These are phyloP conservation scores for Microplitis mediator DNA, from an alignment of 1,140 invertebrate genomes.

Conservation along the genomic window DNA sequence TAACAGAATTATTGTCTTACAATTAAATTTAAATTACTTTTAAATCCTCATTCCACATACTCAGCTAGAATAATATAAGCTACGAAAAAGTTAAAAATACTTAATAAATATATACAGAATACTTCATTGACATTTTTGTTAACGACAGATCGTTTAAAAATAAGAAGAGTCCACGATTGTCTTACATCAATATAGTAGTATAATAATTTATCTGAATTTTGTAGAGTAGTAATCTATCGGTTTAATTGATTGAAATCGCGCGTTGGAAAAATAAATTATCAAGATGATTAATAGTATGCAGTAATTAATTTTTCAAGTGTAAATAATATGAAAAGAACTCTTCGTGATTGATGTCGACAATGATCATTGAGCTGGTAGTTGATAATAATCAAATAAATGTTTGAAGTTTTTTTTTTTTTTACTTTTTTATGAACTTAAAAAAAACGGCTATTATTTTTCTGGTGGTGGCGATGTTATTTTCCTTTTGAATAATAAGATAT, in stretches of 20 bases:
- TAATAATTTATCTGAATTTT: not conserved
- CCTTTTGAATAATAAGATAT: slow-evolving; percentile 71
- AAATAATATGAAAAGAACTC: not conserved
- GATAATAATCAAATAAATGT: slow-evolving; percentile 40
- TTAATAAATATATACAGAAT: slow-evolving; percentile 49
- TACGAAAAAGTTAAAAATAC: slow-evolving; percentile 33
- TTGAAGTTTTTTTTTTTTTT: slow-evolving; percentile 37
- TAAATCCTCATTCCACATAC: not conserved
- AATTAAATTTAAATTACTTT: not conserved
- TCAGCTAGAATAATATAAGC: slow-evolving; percentile 33
- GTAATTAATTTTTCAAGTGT: slow-evolving; percentile 6
- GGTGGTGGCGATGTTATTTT: slow-evolving; percentile 65
- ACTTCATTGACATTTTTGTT: slow-evolving; percentile 35
- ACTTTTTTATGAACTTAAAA: slow-evolving; percentile 22
- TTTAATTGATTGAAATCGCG: no score
- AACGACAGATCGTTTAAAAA: slow-evolving; percentile 32
- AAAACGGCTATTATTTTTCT: slow-evolving; percentile 46
- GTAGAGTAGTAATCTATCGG: not conserved
- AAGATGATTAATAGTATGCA: no score
- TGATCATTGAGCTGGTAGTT: not conserved
- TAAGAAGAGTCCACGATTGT: slow-evolving; percentile 13
- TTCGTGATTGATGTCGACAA: not conserved
- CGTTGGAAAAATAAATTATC: no score
- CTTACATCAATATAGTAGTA: slow-evolving; percentile 16
- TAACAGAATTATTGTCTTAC: no score